Evolutionary conservation across 2,797 vertebrate genomes (phyloP).

Genomic region (Cyprinodon diabolis): DNA sequence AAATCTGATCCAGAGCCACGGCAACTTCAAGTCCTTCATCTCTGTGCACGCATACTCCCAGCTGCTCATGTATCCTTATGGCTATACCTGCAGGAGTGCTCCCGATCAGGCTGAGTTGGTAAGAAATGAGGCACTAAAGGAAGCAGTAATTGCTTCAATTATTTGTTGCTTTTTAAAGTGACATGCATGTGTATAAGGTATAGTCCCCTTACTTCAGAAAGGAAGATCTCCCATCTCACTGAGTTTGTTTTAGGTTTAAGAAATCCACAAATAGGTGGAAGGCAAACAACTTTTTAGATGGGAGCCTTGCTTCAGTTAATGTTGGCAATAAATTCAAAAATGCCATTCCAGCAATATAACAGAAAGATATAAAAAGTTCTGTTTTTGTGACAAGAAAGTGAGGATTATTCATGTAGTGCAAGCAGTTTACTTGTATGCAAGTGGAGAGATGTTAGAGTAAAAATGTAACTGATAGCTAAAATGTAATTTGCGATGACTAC

Average conservation of each 20-base stretch:
- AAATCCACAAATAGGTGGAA: background rate
- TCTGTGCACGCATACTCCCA: conserved; percentile 92
- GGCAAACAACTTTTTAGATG: no score
- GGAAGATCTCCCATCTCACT: background rate
- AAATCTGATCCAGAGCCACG: conserved; percentile 82
- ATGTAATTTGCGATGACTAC: no score
- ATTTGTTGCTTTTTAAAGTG: background rate
- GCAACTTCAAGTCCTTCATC: conserved; percentile 87
- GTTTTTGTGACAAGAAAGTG: no score
- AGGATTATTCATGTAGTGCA: no score
- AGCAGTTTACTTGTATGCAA: no score
- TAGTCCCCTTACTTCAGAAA: background rate
- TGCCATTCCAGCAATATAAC: no score
- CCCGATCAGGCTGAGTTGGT: conserved; percentile 83
- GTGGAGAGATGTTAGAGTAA: no score
- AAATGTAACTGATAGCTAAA: no score
- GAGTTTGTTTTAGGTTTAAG: background rate
- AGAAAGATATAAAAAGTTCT: no score
- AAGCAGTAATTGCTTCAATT: background rate
- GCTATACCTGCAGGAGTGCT: conserved; percentile 78
- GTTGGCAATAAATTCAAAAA: no score
- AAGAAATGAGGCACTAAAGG: conserved; percentile 36
- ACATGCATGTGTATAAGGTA: background rate
- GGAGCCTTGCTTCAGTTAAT: no score
- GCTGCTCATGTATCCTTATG: conserved; percentile 90